Conservation (phyloP, 2,113 vertebrate species). For the human (Homo sapiens) region GRCh38 chr11:42183501-42184000, state of each 20-base stretch:
- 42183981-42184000: neutral
- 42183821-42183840: neutral
- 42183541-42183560: neutral
- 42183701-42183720: neutral
- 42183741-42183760: neutral
- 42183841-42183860: neutral
- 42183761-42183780: neutral
- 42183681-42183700: neutral
- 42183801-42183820: neutral
- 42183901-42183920: neutral
- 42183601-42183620: neutral
- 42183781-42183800: neutral
- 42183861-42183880: neutral
- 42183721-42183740: conserved; percentile 2
- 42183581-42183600: neutral
- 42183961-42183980: neutral
- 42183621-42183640: neutral
- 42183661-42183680: neutral
- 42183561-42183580: neutral
- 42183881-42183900: neutral
- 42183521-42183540: neutral
- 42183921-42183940: neutral
- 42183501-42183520: neutral
- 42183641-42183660: neutral
- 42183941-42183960: neutral